Conservation (phyloP, 2,888 invertebrate species). For the Agrypnus murinus region DNA sequence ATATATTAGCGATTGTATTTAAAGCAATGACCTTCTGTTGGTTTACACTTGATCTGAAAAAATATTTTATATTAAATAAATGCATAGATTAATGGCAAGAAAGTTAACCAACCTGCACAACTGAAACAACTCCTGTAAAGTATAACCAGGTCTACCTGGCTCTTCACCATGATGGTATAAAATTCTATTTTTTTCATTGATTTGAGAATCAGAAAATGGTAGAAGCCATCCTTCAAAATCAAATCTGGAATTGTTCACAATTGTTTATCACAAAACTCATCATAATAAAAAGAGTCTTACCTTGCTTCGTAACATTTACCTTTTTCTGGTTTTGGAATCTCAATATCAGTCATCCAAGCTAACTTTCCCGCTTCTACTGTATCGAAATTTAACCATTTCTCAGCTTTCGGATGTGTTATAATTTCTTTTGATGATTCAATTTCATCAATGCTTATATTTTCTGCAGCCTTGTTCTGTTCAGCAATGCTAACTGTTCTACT, state of each 20-base stretch:
- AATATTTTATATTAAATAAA: background rate
- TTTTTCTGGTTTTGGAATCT: slow-evolving; percentile 74
- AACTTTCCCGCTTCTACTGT: slow-evolving; percentile 90
- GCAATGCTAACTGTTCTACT: slow-evolving; percentile 61
- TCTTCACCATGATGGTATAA: slow-evolving; percentile 96
- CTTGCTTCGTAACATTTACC: slow-evolving; percentile 83
- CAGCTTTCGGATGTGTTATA: slow-evolving; percentile 76
- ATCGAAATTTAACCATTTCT: slow-evolving; percentile 90
- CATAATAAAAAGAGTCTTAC: too few relatives aligned
- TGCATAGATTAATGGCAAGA: background rate
- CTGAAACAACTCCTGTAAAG: slow-evolving; percentile 90
- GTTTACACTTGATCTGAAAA: slow-evolving; percentile 78
- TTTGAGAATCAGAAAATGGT: slow-evolving; percentile 80
- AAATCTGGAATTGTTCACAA: slow-evolving; percentile 73
- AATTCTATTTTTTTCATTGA: slow-evolving; percentile 76
- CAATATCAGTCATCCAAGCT: slow-evolving; percentile 88
- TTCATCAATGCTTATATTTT: slow-evolving; percentile 65
- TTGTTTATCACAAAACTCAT: background rate
- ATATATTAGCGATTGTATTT: slow-evolving; percentile 85
- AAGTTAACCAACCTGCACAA: slow-evolving; percentile 74
- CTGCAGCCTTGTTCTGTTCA: slow-evolving; percentile 66
- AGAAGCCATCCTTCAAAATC: slow-evolving; percentile 87
- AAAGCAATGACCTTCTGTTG: slow-evolving; percentile 91
- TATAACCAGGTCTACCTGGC: slow-evolving; percentile 92
- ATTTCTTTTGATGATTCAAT: slow-evolving; percentile 74